These are phyloP conservation scores for Chloromyia formosa DNA, from an alignment of 2,888 invertebrate genomes.

Conservation along the genomic window DNA sequence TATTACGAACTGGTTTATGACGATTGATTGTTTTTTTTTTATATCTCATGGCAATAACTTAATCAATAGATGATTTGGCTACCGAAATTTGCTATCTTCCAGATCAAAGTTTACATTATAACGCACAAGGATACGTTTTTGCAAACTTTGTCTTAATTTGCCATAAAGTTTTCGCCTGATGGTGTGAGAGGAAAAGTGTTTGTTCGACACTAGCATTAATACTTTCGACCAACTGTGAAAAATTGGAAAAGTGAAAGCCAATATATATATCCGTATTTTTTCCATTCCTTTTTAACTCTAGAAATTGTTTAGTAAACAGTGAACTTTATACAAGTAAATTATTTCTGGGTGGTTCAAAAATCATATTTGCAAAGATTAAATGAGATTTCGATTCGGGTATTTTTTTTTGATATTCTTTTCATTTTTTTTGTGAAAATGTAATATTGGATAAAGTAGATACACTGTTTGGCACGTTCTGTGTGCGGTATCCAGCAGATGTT, in stretches of 20 bases:
- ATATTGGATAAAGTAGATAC: too few relatives aligned
- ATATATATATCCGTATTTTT: background rate
- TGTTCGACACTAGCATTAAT: background rate
- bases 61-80: too few relatives aligned
- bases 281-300: background rate
- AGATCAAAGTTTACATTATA: background rate
- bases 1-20: background rate
- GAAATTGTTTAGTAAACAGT: constrained; percentile 1
- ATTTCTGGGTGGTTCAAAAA: constrained; percentile 7
- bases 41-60: too few relatives aligned
- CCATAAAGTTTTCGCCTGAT: background rate
- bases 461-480: background rate
- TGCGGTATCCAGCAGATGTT: background rate
- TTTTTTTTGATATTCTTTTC: too few relatives aligned
- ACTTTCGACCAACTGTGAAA: background rate
- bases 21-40: too few relatives aligned
- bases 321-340: background rate
- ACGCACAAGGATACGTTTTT: background rate
- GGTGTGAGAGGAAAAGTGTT: background rate
- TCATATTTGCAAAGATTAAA: background rate
- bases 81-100: too few relatives aligned
- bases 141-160: background rate
- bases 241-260: background rate
- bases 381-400: too few relatives aligned
- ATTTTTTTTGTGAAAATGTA: too few relatives aligned